Evolutionary conservation across 2,113 vertebrate species (phyloP).

Genomic region (Colinus virginianus): DNA sequence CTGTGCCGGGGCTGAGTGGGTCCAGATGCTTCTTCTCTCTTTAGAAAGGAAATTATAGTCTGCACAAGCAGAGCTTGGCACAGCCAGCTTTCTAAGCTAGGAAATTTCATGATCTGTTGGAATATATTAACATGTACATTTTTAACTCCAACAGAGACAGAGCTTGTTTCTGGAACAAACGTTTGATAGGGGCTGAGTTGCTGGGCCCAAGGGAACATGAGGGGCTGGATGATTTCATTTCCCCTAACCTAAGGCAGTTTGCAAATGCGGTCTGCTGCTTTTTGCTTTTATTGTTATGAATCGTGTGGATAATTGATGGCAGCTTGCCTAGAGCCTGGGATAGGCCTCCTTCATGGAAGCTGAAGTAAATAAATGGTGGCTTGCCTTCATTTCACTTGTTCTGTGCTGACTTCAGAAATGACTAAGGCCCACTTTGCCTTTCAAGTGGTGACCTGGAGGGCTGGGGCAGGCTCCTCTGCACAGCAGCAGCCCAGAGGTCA

Average conservation of each 20-base stretch:
- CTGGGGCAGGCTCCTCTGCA: accelerated
- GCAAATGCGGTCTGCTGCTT: background rate
- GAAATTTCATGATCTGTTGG: slow-evolving; percentile 72
- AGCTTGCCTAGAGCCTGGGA: slow-evolving; percentile 6
- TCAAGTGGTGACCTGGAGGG: background rate
- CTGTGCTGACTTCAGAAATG: background rate
- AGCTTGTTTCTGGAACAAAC: slow-evolving; percentile 37
- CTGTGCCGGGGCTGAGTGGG: slow-evolving; percentile 68
- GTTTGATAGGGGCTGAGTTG: background rate
- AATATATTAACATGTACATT: slow-evolving; percentile 61
- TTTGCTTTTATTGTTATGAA: slow-evolving; percentile 28
- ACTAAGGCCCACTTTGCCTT: background rate
- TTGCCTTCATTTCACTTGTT: background rate
- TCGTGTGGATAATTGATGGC: slow-evolving; percentile 36
- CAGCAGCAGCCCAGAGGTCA: background rate
- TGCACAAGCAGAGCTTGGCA: slow-evolving; percentile 70
- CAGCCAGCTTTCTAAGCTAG: slow-evolving; percentile 68
- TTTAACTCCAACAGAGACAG: slow-evolving; percentile 34
- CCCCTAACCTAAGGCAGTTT: background rate
- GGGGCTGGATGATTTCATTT: slow-evolving; percentile 23
- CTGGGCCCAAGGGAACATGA: background rate
- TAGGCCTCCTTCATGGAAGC: background rate
- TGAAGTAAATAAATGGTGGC: background rate
- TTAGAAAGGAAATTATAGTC: slow-evolving; percentile 80
- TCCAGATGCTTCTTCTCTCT: slow-evolving; percentile 76